Base-by-base conservation (phyloP, 2,888 invertebrate species). In the Petrolisthes manimaculis region DNA sequence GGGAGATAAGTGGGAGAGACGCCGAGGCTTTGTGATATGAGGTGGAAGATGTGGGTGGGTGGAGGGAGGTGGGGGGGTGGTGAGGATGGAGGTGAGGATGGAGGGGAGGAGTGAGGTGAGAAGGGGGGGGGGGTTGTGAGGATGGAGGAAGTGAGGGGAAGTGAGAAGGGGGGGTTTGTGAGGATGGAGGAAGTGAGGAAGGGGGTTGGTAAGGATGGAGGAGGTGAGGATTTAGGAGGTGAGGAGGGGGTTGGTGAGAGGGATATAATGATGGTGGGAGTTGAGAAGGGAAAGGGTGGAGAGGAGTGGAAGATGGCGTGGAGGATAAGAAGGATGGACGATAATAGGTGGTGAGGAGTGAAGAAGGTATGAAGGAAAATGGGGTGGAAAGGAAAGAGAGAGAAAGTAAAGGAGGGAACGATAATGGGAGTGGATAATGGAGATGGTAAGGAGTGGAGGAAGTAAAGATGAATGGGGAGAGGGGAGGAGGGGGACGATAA, bases 131-230 rank as follows among this genome's bases (percentile, higher is more conserved):
- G 3, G n/a, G 5, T 4, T 14, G 5, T 4, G 5, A n/a, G 69
- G 3, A 69, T 5, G 5, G 75, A 75, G 75, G 51, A 51, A 71
- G 24, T 12, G 24, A 24, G 24, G 18, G 24, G 18, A 18, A 75
- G 75, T 37, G 75, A 75, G 75, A 75, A 51, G 51, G 75, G 51
- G 75, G 51, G 75, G 51, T 9, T 4, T 37, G 75, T 37, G 75
- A 75, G n/a, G 75, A 75, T 24, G 51, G 75, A 75, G 75, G 51
- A 51, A 75, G 75, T 37, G 75, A 75, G 75, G 51, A 51, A 75
- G 75, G 51, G 75, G 53, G 75, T 12, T 8, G n/a, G n/a, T n/a
- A n/a, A n/a, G n/a, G n/a, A n/a, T n/a, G n/a, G n/a, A n/a, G n/a
- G n/a, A n/a, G n/a, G 8, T 12, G 71, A n/a, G 71, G n/a, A 18